Conservation (phyloP, 2,113 vertebrate genomes). For the Burhinus oedicnemus region DNA sequence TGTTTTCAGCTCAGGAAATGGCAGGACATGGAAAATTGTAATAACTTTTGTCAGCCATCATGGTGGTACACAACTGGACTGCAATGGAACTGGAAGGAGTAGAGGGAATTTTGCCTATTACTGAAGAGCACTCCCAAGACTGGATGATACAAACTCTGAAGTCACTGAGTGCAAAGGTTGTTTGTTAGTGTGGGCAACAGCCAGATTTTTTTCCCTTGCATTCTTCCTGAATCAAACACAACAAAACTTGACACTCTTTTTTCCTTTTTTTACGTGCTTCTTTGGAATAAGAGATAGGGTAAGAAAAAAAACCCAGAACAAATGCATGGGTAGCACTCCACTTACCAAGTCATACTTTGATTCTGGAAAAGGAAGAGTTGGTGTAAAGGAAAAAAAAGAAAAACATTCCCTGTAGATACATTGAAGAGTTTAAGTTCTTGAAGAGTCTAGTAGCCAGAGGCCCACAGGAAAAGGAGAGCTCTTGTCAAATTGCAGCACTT, state of each 20-base stretch:
- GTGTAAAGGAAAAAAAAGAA: neutral
- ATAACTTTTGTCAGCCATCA: neutral
- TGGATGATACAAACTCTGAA: neutral
- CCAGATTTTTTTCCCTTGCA: neutral
- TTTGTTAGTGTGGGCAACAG: neutral
- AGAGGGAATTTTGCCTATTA: neutral
- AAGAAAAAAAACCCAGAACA: neutral
- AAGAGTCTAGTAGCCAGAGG: neutral
- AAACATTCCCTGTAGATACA: neutral
- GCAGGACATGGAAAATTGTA: neutral
- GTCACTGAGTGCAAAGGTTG: neutral
- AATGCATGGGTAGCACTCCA: neutral
- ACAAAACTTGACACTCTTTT: neutral
- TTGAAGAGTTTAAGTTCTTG: neutral
- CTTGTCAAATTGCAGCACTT: neutral
- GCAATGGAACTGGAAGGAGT: neutral
- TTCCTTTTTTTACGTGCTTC: neutral
- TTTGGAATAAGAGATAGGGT: neutral
- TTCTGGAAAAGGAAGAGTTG: neutral
- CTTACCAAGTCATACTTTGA: neutral
- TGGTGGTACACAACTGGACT: neutral
- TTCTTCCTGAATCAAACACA: neutral
- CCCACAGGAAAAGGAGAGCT: neutral
- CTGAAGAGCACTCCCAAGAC: neutral
- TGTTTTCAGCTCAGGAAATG: neutral